Conservation (phyloP, 1,140 invertebrate species). For the Metopolophium dirhodum region DNA sequence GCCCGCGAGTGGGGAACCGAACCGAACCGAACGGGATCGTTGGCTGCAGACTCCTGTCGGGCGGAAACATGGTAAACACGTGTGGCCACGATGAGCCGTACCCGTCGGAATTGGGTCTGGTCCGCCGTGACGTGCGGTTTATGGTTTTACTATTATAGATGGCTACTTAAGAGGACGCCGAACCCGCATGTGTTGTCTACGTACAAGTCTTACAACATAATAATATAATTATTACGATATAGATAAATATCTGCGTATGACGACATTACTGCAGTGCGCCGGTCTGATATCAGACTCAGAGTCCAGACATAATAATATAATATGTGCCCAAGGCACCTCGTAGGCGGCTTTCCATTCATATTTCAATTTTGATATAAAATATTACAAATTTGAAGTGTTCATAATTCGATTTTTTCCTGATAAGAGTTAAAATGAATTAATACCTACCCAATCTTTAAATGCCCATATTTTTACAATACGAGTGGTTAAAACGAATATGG, state of each 20-base stretch:
- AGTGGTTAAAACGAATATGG: too few relatives aligned
- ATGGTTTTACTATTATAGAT: not conserved
- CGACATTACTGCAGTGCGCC: too few relatives aligned
- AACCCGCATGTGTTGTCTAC: not conserved
- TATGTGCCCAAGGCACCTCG: too few relatives aligned
- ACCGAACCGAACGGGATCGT: not conserved
- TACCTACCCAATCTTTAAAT: too few relatives aligned
- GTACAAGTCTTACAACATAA: not conserved
- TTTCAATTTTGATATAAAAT: too few relatives aligned
- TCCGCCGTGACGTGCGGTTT: not conserved
- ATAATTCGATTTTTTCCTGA: too few relatives aligned
- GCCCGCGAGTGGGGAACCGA: constrained; percentile 12
- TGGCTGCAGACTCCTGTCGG: constrained; percentile 22
- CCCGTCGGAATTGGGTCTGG: not conserved
- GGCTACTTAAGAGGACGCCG: not conserved
- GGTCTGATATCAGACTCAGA: too few relatives aligned
- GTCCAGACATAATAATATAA: too few relatives aligned
- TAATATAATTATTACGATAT: not conserved
- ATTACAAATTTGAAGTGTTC: too few relatives aligned
- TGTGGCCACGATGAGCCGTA: not conserved
- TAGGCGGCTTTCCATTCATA: too few relatives aligned
- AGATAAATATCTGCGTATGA: not conserved
- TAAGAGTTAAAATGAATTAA: too few relatives aligned
- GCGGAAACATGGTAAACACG: constrained; percentile 44
- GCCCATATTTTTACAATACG: too few relatives aligned